phyloP scores from a whole-genome alignment of 2,888 invertebrate genomes.

The Andrena minutula region DNA sequence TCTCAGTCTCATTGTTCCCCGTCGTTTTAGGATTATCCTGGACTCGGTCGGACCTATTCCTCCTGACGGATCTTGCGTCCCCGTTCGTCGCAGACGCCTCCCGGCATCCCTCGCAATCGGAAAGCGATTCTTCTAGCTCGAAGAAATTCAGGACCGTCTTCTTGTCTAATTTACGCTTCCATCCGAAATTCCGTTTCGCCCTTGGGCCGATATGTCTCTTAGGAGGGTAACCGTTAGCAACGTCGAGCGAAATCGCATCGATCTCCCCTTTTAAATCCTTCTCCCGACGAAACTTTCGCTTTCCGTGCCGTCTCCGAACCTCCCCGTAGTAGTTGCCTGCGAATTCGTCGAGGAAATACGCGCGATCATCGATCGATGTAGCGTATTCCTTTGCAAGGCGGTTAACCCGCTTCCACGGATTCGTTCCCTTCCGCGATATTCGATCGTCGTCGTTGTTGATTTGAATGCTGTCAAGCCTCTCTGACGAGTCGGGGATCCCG shows the following conservation, averaged over 20 bases:
- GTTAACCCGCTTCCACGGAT: neutral
- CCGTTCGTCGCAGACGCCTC: neutral
- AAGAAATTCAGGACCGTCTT: neutral
- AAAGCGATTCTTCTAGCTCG: neutral
- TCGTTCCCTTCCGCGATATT: no score
- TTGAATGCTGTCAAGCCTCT: neutral
- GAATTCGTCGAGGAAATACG: neutral
- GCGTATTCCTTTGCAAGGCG: neutral
- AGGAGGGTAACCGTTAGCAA: neutral
- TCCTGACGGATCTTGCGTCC: constrained; percentile 13
- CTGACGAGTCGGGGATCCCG: neutral
- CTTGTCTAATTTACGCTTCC: neutral
- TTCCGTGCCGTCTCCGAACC: constrained; percentile 25
- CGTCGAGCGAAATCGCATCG: neutral
- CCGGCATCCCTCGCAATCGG: constrained; percentile 23
- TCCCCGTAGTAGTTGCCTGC: neutral
- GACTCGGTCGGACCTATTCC: constrained; percentile 23
- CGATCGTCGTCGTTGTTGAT: neutral
- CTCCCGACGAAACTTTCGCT: constrained; percentile 17
- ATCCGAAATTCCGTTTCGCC: constrained; percentile 23
- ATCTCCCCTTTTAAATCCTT: neutral
- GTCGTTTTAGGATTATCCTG: neutral
- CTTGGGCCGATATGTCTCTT: neutral
- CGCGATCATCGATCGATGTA: no score
- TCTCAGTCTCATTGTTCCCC: constrained; percentile 23